Conservation (phyloP, 2,888 invertebrate genomes). For the Hermodice carunculata region DNA sequence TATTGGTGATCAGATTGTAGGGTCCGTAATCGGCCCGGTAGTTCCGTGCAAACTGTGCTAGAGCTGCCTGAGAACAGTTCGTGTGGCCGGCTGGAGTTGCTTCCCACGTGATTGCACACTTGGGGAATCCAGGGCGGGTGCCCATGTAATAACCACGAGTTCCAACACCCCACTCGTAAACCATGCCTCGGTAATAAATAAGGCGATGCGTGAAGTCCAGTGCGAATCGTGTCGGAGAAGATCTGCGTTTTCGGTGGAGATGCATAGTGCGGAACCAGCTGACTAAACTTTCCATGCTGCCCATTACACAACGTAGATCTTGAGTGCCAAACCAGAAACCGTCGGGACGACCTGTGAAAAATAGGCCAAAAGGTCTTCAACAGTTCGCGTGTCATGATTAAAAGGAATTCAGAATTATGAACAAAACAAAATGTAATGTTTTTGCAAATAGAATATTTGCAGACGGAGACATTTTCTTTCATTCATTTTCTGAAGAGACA, state of each 20-base stretch:
- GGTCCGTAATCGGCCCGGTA: conserved; percentile 7
- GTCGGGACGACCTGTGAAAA: background rate
- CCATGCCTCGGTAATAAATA: conserved; percentile 7
- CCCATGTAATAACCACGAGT: conserved; percentile 5
- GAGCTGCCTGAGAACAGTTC: background rate
- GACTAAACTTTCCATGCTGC: background rate
- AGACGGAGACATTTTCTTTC: no score
- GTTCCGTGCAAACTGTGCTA: background rate
- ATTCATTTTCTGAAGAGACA: no score
- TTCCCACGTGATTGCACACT: conserved; percentile 18
- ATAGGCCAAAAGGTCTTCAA: no score
- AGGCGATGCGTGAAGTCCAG: conserved; percentile 3
- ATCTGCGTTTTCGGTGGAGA: background rate
- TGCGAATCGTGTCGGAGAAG: background rate
- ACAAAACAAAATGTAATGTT: no score
- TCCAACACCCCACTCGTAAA: conserved; percentile 21
- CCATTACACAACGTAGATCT: conserved; percentile 12
- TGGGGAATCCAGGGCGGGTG: background rate
- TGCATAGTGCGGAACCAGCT: background rate
- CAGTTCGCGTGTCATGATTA: no score
- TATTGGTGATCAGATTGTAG: conserved; percentile 20
- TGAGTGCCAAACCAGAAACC: conserved; percentile 25
- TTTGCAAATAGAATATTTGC: no score
- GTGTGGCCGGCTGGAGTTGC: conserved; percentile 7
- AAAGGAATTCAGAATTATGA: no score